Percentiles rank a stretch among this genome's conserved stretches.
phyloP scores from a whole-genome alignment of 2,888 invertebrate species.

The Spilosoma lubricipeda region DNA sequence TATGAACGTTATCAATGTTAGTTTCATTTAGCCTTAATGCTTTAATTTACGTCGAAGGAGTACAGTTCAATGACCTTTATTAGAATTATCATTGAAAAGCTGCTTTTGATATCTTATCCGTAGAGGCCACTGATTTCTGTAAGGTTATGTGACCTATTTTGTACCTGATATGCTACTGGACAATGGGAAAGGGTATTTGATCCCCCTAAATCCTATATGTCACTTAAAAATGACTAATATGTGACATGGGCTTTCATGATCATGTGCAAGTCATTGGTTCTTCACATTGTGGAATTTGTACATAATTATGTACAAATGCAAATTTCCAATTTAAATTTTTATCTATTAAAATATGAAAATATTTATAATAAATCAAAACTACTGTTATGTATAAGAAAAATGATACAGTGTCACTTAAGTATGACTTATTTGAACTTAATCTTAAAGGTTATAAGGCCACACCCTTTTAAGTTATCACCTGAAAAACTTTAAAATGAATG shows the following conservation, averaged over 20 bases:
- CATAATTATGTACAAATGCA: too few species aligned
- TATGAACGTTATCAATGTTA: slow-evolving; percentile 64
- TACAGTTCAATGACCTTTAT: slow-evolving; percentile 65
- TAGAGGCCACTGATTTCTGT: slow-evolving; percentile 32
- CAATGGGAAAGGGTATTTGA: neutral
- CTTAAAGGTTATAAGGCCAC: slow-evolving; percentile 44
- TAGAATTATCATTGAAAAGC: slow-evolving; percentile 61
- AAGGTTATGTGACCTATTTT: slow-evolving; percentile 45
- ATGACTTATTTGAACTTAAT: neutral
- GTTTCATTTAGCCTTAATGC: slow-evolving; percentile 39
- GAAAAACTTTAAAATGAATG: slow-evolving; percentile 8
- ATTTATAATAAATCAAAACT: neutral
- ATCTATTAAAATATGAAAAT: too few species aligned
- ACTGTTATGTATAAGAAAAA: neutral
- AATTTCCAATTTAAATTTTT: too few species aligned
- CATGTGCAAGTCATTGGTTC: slow-evolving; percentile 9
- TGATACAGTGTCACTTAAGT: neutral
- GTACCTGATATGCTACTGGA: neutral
- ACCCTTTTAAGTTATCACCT: slow-evolving; percentile 37
- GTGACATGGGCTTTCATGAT: slow-evolving; percentile 36
- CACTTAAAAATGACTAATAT: slow-evolving; percentile 30
- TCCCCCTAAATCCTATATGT: slow-evolving; percentile 18
- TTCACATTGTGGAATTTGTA: neutral
- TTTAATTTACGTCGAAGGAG: slow-evolving; percentile 40
- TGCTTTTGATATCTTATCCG: slow-evolving; percentile 53